Percentiles rank a stretch among this genome's conserved stretches.
These are phyloP conservation scores for Phragmatobia fuliginosa DNA, from an alignment of 2,888 invertebrate species.

Conservation along the genomic window DNA sequence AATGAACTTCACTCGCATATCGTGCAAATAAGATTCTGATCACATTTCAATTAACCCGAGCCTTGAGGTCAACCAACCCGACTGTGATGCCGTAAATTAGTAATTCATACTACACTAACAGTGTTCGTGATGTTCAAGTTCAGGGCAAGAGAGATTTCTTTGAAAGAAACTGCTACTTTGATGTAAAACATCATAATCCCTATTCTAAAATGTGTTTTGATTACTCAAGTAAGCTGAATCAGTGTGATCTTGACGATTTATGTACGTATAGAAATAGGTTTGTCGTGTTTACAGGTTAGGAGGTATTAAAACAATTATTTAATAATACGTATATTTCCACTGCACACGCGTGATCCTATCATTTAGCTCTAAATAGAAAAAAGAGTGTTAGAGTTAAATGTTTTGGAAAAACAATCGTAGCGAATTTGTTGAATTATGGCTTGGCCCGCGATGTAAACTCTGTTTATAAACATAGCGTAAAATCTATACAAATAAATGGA, in stretches of 20 bases:
- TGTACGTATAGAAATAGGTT: not conserved
- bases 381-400: not conserved
- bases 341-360: not conserved
- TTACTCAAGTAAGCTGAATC: not conserved
- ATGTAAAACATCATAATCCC: not conserved
- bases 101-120: conserved; percentile 6
- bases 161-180: not conserved
- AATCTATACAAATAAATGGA: too few species aligned
- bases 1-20: conserved; percentile 3
- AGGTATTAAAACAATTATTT: too few species aligned
- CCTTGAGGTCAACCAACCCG: conserved; percentile 6
- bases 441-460: not conserved
- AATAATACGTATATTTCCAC: not conserved
- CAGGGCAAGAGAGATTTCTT: not conserved
- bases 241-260: too few species aligned
- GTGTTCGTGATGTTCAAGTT: conserved; percentile 6
- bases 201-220: not conserved
- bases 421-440: not conserved
- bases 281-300: not conserved
- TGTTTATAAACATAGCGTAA: not conserved
- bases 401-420: not conserved
- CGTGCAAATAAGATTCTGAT: conserved; percentile 7
- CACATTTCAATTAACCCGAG: conserved; percentile 8
- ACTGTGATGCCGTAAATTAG: conserved; percentile 14
- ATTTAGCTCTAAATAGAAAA: not conserved